Percentiles rank a stretch among this genome's conserved stretches.
phyloP scores from a whole-genome alignment of 2,888 invertebrate species.

The Isotomurus palustris region DNA sequence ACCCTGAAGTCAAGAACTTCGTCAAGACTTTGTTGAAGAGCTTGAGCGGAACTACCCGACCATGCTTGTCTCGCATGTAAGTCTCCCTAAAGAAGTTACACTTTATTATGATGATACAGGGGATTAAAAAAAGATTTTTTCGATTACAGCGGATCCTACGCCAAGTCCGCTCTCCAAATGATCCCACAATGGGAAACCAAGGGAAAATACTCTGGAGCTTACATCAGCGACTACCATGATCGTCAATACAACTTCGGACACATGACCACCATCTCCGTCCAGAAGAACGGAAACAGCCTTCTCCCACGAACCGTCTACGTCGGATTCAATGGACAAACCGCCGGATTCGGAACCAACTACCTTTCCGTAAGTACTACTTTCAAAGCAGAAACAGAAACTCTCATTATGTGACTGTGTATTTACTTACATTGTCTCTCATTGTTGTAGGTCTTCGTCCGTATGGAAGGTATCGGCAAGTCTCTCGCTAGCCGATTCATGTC shows the following conservation, averaged over 20 bases:
- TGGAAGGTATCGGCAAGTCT: constrained; percentile 44
- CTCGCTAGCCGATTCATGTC: constrained; percentile 39
- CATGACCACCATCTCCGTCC: constrained; percentile 39
- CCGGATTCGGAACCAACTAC: constrained; percentile 41
- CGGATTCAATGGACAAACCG: constrained; percentile 42
- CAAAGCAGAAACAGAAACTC: not conserved
- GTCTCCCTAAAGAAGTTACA: not conserved
- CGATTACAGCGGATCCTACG: constrained; percentile 31
- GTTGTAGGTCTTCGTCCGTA: constrained; percentile 37
- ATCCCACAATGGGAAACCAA: constrained; percentile 36
- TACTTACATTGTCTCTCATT: not conserved
- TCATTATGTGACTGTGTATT: not conserved
- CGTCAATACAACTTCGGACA: constrained; percentile 44
- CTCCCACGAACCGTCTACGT: constrained; percentile 39
- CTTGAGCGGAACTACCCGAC: constrained; percentile 34
- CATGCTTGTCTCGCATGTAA: constrained; percentile 21
- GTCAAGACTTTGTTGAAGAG: constrained; percentile 33
- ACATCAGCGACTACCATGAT: constrained; percentile 44
- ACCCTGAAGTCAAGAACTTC: constrained; percentile 43
- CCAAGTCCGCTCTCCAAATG: constrained; percentile 35
- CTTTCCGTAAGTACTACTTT: constrained; percentile 9
- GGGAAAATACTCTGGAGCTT: constrained; percentile 40
- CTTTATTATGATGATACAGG: not conserved
- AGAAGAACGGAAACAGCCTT: constrained; percentile 40
- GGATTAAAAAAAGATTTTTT: not conserved